These are phyloP conservation scores for Dipodomys spectabilis DNA, from an alignment of 2,113 vertebrate species.

Conservation along the genomic window DNA sequence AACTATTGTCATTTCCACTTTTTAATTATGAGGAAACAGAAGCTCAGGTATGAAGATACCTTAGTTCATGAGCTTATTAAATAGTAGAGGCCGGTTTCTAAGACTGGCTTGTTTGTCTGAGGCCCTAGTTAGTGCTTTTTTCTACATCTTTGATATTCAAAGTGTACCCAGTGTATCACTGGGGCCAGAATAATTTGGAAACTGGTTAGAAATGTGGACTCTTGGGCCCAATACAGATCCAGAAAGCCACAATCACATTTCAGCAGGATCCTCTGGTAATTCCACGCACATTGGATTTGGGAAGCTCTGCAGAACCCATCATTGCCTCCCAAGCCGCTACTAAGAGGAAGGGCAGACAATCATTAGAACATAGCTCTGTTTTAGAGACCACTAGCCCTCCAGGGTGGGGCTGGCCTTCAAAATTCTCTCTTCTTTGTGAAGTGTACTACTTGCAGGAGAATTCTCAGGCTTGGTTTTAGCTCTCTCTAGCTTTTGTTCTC, in stretches of 20 bases:
- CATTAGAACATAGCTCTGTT: neutral
- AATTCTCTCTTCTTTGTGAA: neutral
- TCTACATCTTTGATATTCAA: neutral
- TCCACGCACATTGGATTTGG: neutral
- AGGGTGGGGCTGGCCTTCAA: neutral
- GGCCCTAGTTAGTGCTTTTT: neutral
- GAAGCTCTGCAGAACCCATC: neutral
- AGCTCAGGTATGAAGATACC: neutral
- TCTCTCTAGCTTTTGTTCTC: neutral
- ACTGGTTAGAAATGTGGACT: neutral
- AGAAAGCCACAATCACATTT: neutral
- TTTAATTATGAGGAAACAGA: neutral
- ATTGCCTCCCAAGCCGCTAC: neutral
- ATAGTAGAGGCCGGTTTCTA: neutral
- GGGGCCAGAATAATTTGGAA: neutral
- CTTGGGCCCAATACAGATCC: neutral
- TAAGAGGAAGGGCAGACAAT: neutral
- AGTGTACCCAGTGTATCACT: neutral
- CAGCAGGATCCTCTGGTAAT: neutral
- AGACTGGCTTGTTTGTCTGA: neutral
- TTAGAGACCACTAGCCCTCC: neutral
- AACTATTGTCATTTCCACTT: slow-evolving; percentile 3
- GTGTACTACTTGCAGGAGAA: neutral
- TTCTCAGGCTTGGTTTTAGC: neutral
- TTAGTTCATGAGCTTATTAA: neutral